A percentile compares a stretch with the other conserved stretches of the same genome.
Conservation (phyloP, 2,113 vertebrate genomes). For the Dendrocopos noguchii region DNA sequence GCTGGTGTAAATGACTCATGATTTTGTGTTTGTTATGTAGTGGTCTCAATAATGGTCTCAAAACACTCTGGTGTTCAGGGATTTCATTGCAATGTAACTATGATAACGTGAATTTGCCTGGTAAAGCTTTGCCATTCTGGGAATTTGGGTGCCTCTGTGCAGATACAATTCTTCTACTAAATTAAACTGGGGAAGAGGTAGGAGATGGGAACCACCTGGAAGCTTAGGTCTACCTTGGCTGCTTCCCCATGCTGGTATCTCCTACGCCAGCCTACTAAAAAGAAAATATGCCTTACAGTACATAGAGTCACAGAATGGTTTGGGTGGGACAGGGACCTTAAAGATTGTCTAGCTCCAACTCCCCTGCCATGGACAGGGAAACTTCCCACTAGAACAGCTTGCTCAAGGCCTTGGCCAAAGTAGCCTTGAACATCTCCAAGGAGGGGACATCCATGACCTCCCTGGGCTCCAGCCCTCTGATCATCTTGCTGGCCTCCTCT, state of each 20-base stretch:
- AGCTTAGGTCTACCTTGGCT: neutral
- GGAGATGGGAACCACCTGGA: neutral
- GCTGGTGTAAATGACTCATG: neutral
- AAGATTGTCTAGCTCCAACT: too few species aligned
- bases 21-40: rapidly evolving
- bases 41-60: too few species aligned
- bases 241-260: neutral
- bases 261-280: neutral
- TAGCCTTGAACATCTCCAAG: too few species aligned
- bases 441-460: too few species aligned
- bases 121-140: neutral
- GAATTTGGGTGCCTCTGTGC: neutral
- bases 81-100: rapidly evolving
- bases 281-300: neutral
- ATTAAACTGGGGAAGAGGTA: neutral
- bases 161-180: neutral
- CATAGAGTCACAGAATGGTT: too few species aligned
- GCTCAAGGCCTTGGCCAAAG: too few species aligned
- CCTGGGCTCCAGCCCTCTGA: too few species aligned
- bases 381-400: too few species aligned
- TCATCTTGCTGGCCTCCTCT: too few species aligned
- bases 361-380: too few species aligned
- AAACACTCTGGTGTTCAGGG: too few species aligned
- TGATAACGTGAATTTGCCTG: neutral
- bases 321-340: too few species aligned